Evolutionary conservation across 1,140 invertebrate species (phyloP).

Genomic region (Armadillidium nasatum): DNA sequence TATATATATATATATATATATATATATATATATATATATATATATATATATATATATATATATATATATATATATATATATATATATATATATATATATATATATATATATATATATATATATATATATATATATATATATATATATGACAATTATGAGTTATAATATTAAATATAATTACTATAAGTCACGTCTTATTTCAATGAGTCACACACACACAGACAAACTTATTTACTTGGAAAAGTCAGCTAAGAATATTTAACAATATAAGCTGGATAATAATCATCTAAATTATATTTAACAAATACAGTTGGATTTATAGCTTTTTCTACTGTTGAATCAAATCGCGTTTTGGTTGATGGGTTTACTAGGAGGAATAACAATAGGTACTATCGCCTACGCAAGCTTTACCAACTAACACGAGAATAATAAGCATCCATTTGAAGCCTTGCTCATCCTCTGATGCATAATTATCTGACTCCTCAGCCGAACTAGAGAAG

Average conservation of each 20-base stretch:
- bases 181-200: no score
- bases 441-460: constrained; percentile 12
- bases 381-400: constrained; percentile 28
- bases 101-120: no score
- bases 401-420: constrained; percentile 35
- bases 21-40: no score
- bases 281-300: constrained; percentile 42
- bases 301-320: constrained; percentile 31
- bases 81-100: no score
- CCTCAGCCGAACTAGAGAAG: constrained; percentile 31
- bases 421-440: constrained; percentile 29
- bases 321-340: constrained; percentile 34
- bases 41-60: no score
- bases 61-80: no score
- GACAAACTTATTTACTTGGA: no score
- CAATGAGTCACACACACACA: no score
- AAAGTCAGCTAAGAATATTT: background rate
- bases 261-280: constrained; percentile 41
- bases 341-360: constrained; percentile 25
- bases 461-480: constrained; percentile 30
- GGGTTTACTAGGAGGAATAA: constrained; percentile 30
- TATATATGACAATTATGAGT: no score
- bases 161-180: no score
- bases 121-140: no score
- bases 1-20: no score